A percentile compares a stretch with the other conserved stretches of the same genome.
Evolutionary conservation across 2,113 vertebrate genomes (phyloP).

Genomic region (Anguilla rostrata): DNA sequence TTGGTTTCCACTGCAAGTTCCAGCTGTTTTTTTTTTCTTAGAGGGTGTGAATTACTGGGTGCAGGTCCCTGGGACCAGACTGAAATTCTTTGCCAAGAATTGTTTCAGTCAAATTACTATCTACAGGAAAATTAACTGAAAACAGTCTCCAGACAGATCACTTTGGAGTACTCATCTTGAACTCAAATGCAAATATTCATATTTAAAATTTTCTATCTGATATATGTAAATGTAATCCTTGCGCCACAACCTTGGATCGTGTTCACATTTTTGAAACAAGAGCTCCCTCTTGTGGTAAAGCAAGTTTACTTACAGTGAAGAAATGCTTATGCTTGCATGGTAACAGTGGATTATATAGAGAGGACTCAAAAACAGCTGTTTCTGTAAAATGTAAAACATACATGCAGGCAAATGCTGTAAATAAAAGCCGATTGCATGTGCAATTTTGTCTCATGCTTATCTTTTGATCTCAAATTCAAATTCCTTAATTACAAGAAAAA

Average conservation of each 20-base stretch:
- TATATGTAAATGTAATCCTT: neutral
- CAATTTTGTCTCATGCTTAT: no score
- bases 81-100: neutral
- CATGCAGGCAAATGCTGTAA: no score
- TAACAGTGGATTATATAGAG: neutral
- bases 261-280: neutral
- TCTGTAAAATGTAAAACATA: no score
- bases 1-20: neutral
- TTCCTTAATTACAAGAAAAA: no score
- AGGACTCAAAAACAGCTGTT: no score
- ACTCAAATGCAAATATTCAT: neutral
- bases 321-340: neutral
- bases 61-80: neutral
- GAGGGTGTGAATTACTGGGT: neutral
- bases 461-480: no score
- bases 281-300: slow-evolving; percentile 43
- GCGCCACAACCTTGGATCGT: neutral
- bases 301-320: slow-evolving; percentile 20
- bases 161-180: neutral
- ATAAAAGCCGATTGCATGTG: no score
- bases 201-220: neutral
- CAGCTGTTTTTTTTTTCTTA: neutral
- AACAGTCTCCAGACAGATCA: neutral
- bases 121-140: neutral
- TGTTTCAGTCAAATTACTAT: neutral